A percentile compares a stretch with the other conserved stretches of the same genome.
Evolutionary conservation across 1,140 invertebrate species (phyloP).

Genomic region (Leucophenga varia): DNA sequence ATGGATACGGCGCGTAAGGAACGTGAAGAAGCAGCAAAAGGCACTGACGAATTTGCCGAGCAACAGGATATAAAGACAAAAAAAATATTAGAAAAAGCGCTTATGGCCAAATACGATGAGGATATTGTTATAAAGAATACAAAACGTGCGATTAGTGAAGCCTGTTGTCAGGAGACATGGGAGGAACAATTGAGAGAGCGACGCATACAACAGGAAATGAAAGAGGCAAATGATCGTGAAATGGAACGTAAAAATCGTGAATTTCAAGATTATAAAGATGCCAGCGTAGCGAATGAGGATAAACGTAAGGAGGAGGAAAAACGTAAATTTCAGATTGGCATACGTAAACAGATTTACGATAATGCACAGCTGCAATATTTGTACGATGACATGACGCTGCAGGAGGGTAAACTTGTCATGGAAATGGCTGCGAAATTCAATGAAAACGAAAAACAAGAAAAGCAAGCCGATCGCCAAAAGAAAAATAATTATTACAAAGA

Average conservation of each 20-base stretch:
- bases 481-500: too few relatives aligned
- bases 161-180: constrained; percentile 45
- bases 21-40: constrained; percentile 18
- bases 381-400: too few relatives aligned
- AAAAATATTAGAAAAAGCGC: constrained; percentile 5
- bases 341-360: constrained; percentile 37
- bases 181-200: constrained; percentile 24
- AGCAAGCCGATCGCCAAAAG: too few relatives aligned
- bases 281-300: constrained; percentile 24
- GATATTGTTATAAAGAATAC: constrained; percentile 31
- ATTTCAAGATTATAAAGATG: constrained; percentile 37
- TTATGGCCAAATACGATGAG: constrained; percentile 22
- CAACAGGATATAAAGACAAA: constrained; percentile 24
- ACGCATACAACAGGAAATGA: too few relatives aligned
- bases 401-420: too few relatives aligned
- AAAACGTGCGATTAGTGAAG: constrained; percentile 27
- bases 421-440: too few relatives aligned
- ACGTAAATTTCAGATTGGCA: constrained; percentile 22
- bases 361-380: constrained; percentile 24
- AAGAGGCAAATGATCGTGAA: constrained; percentile 16
- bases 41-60: constrained; percentile 22
- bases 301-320: constrained; percentile 19
- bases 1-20: constrained; percentile 34
- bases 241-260: constrained; percentile 25
- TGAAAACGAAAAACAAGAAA: too few relatives aligned